Conservation (phyloP, 2,888 invertebrate species). For the Ligdia adustata region DNA sequence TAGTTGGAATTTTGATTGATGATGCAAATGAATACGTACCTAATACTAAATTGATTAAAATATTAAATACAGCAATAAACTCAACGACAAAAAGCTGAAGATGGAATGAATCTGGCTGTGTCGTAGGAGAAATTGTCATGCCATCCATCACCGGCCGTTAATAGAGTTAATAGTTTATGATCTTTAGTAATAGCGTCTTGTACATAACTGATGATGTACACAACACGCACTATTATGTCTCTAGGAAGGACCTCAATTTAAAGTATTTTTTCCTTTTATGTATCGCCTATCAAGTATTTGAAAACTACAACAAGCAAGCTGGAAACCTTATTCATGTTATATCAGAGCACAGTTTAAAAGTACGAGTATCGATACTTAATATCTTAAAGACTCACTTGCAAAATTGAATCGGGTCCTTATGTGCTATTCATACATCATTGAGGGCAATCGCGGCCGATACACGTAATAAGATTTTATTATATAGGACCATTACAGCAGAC, state of each 20-base stretch:
- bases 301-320: conserved; percentile 2
- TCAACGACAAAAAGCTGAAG: conserved; percentile 63
- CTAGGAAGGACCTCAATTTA: conserved; percentile 13
- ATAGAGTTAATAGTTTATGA: conserved; percentile 58
- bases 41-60: conserved; percentile 66
- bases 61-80: conserved; percentile 61
- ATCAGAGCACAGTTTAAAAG: not conserved
- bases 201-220: conserved; percentile 13
- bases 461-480: conserved; percentile 77
- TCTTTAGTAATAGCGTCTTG: conserved; percentile 44
- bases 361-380: conserved; percentile 1
- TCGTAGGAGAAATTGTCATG: conserved; percentile 62
- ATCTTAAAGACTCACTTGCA: conserved; percentile 39
- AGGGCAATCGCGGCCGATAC: conserved; percentile 62
- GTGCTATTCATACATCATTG: conserved; percentile 66
- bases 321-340: not conserved
- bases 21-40: conserved; percentile 55
- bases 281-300: not conserved
- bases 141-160: conserved; percentile 61
- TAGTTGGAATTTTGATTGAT: conserved; percentile 72
- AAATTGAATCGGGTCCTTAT: conserved; percentile 63
- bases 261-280: conserved; percentile 2
- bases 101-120: conserved; percentile 58
- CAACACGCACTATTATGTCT: conserved; percentile 2
- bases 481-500: conserved; percentile 71